Evolutionary conservation across 2,113 vertebrate species (phyloP).

Genomic region (Thunnus thynnus): DNA sequence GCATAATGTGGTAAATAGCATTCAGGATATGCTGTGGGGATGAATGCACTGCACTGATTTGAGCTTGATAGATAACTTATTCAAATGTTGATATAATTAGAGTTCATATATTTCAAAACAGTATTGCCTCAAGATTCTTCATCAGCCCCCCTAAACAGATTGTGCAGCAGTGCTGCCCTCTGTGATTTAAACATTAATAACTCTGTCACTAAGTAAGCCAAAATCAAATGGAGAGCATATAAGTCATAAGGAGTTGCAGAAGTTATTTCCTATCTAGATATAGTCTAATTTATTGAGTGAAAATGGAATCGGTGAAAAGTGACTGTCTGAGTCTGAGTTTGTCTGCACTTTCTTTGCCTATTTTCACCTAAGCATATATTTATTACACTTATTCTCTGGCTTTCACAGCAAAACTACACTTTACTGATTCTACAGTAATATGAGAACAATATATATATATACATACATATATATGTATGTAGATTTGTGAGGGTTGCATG

Average conservation of each 20-base stretch:
- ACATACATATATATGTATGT: not conserved
- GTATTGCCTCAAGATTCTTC: slow-evolving; percentile 48
- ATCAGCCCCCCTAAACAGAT: slow-evolving; percentile 42
- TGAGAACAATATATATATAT: not conserved
- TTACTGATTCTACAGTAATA: not conserved
- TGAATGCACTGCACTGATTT: slow-evolving; percentile 28
- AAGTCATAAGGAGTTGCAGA: slow-evolving; percentile 38
- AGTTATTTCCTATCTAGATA: slow-evolving; percentile 47
- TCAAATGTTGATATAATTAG: slow-evolving; percentile 62
- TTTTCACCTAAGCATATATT: slow-evolving; percentile 2
- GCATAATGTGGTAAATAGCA: slow-evolving; percentile 53
- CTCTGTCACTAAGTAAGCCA: slow-evolving; percentile 37
- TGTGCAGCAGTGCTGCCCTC: slow-evolving; percentile 39
- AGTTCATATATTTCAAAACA: slow-evolving; percentile 65
- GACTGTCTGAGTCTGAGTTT: slow-evolving; percentile 2
- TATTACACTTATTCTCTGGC: not conserved
- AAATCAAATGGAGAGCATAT: slow-evolving; percentile 60
- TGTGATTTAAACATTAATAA: slow-evolving; percentile 57
- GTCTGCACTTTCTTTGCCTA: not conserved
- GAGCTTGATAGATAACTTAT: slow-evolving; percentile 61
- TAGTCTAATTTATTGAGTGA: slow-evolving; percentile 33
- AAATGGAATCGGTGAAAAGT: slow-evolving; percentile 26
- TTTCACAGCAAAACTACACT: not conserved
- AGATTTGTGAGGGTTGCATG: not conserved
- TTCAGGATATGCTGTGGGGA: slow-evolving; percentile 33